These are phyloP conservation scores for Rhyacophila evoluta DNA, from an alignment of 2,888 invertebrate genomes.

Conservation along the genomic window DNA sequence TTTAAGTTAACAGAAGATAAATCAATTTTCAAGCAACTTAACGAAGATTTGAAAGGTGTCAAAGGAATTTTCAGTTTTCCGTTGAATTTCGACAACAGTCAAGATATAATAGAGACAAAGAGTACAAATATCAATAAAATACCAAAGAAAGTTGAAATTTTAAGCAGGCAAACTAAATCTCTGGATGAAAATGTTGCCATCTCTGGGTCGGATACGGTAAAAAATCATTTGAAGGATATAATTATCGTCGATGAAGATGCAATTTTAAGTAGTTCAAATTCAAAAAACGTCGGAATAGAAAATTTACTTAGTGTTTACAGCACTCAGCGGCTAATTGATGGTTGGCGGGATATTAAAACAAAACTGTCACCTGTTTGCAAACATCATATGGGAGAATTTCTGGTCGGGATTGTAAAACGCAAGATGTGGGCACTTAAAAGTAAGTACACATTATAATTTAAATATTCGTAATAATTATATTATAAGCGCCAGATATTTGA, in stretches of 20 bases:
- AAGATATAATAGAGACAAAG: background rate
- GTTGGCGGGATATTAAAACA: conserved; percentile 69
- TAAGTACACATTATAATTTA: conserved; percentile 62
- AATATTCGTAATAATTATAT: too few relatives aligned
- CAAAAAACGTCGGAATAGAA: conserved; percentile 62
- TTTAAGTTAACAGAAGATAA: background rate
- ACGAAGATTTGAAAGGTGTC: conserved; percentile 19
- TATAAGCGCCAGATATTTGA: too few relatives aligned
- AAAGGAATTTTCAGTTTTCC: background rate
- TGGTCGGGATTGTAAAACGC: conserved; percentile 70
- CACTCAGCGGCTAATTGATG: conserved; percentile 68
- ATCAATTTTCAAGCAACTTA: conserved; percentile 16
- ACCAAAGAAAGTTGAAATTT: conserved; percentile 41
- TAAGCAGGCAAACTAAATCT: conserved; percentile 49
- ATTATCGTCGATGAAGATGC: conserved; percentile 31
- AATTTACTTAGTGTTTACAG: conserved; percentile 71
- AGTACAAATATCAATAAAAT: conserved; percentile 51
- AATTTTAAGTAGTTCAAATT: conserved; percentile 2
- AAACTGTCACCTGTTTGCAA: conserved; percentile 68
- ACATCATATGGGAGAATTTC: conserved; percentile 71
- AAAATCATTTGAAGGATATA: background rate
- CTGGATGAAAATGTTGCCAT: conserved; percentile 18
- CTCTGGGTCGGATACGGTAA: background rate
- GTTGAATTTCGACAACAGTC: background rate
- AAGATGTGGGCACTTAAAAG: conserved; percentile 79